A percentile compares a stretch with the other conserved stretches of the same genome.
Evolutionary conservation across 1,140 invertebrate species (phyloP).

Genomic region (Potamilus streckersoni): DNA sequence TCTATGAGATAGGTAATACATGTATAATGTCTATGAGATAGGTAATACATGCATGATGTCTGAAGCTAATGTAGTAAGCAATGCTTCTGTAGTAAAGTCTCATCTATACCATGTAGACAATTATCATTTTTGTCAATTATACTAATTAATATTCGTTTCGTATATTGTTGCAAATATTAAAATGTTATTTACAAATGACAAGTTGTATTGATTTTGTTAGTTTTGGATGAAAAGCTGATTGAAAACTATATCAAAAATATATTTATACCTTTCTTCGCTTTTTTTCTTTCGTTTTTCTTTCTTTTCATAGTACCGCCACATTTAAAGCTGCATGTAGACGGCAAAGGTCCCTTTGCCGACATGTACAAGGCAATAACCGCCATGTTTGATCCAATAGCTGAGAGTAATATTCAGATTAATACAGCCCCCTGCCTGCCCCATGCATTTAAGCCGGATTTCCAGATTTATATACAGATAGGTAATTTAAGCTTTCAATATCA

Average conservation of each 20-base stretch:
- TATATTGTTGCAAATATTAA: too few relatives aligned
- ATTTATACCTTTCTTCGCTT: background rate
- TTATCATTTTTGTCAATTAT: too few relatives aligned
- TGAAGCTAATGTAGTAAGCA: too few relatives aligned
- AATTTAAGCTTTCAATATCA: background rate
- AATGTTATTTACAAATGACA: too few relatives aligned
- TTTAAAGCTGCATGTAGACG: constrained; percentile 62
- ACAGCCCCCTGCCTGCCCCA: constrained; percentile 59
- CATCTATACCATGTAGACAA: too few relatives aligned
- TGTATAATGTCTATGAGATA: too few relatives aligned
- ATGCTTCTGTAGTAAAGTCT: too few relatives aligned
- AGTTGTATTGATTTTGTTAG: too few relatives aligned
- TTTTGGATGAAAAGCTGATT: too few relatives aligned
- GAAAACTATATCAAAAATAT: background rate
- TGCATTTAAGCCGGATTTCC: constrained; percentile 50
- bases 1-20: too few relatives aligned
- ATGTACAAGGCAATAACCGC: constrained; percentile 62
- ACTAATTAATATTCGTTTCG: too few relatives aligned
- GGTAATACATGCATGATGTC: too few relatives aligned
- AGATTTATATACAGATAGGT: constrained; percentile 57
- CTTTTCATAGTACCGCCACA: constrained; percentile 43
- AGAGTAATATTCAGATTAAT: constrained; percentile 42
- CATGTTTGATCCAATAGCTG: constrained; percentile 61
- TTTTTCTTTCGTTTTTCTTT: constrained; percentile 1
- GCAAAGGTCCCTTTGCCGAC: constrained; percentile 60